A percentile compares a stretch with the other conserved stretches of the same genome.
phyloP scores from a whole-genome alignment of 2,113 vertebrate species.

The Myrmecophaga tridactyla region DNA sequence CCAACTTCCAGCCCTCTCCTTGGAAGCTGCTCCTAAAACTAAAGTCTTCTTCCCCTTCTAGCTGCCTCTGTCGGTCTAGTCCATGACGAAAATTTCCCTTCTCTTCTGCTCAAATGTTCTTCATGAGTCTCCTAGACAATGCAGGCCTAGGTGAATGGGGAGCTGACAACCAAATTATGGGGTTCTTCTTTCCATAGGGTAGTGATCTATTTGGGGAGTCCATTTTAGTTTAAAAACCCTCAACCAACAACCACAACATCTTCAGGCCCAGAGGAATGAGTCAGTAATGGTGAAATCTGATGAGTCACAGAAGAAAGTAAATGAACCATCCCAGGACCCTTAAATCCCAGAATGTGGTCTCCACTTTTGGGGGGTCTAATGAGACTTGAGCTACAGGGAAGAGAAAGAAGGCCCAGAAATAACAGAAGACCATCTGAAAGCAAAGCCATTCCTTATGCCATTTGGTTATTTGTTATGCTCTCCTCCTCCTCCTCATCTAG shows the following conservation, averaged over 20 bases:
- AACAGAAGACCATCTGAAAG: not conserved
- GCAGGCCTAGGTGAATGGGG: not conserved
- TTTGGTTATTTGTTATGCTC: not conserved
- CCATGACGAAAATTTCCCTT: not conserved
- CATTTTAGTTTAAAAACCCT: conserved; percentile 26
- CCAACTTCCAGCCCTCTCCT: not conserved
- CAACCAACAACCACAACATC: not conserved
- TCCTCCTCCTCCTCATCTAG: not conserved
- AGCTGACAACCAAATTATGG: not conserved
- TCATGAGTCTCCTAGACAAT: not conserved
- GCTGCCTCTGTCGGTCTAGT: not conserved
- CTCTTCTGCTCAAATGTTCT: not conserved
- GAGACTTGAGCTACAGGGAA: not conserved
- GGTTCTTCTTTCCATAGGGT: not conserved
- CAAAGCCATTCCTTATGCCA: not conserved
- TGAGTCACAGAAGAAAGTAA: not conserved
- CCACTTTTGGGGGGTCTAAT: not conserved
- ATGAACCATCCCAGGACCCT: not conserved
- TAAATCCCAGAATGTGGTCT: not conserved
- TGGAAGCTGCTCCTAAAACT: not conserved
- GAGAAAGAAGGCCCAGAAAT: not conserved
- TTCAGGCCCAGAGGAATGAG: conserved; percentile 24
- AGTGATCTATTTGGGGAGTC: not conserved
- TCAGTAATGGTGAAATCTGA: not conserved
- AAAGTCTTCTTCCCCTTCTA: not conserved